Base-by-base conservation (phyloP, 2,888 invertebrate genomes). In the Cordilura impudica region DNA sequence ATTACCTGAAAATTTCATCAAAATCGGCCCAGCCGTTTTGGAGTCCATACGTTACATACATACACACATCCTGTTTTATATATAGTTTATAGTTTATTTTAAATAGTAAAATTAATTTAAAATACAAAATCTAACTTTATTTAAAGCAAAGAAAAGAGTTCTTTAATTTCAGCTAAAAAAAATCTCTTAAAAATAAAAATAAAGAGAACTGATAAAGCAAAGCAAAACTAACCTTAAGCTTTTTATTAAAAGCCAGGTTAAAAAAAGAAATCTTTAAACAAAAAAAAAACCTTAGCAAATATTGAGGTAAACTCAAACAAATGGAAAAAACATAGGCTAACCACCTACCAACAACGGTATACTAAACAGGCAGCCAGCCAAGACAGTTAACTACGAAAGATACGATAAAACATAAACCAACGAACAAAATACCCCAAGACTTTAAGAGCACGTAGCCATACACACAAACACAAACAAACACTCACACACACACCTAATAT, bases 261-360 rank as follows among this genome's bases (percentile, higher is more conserved):
- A 49, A 49, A 54, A 49, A 58, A 43, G 47, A 60, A 35, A 67
- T 12, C 18, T 51, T 61, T 53, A 29, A 29, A 29, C 19, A 43
- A 31, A 66, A 74, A 2, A 35, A 26, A 51, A 12, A 39, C 8
- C 45, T 19, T 19, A 7, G 26, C 51, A 43, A 58, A 23, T 14
- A 43, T 12, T 56, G 35, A 66, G 35, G 53, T 65, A 56, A 70
- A 71, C 23, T 51, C 23, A n/a, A 65, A 45, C 6, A 60, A 65
- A 18, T 16, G 19, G 31, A 43, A 39, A 43, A 65, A 23, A 31
- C 18, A 54, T 49, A 66, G n/a, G 66, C 61, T 29, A 45, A 47
- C 72, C 77, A 72, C 70, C 72, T 77, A 77, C 72, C 77, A 66
- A 29, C 76, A 77, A 78, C 67, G 51, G 78, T 69, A 63, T 45